These are phyloP conservation scores for Alviniconcha strummeri DNA, from an alignment of 2,888 invertebrate genomes.

Conservation along the genomic window DNA sequence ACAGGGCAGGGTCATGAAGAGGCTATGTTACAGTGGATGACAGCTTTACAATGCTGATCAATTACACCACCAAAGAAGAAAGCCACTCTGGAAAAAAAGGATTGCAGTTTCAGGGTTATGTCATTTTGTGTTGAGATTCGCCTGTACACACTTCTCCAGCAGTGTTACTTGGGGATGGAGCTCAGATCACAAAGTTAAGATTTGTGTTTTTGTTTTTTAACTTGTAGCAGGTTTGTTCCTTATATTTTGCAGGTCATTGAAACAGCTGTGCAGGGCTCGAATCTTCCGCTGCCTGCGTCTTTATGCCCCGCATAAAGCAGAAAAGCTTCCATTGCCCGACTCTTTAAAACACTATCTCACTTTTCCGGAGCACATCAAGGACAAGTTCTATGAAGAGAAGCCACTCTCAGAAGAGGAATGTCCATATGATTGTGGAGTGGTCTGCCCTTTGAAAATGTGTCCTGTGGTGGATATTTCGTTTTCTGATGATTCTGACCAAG, in stretches of 20 bases:
- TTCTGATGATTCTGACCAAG: slow-evolving; percentile 53
- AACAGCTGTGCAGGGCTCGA: slow-evolving; percentile 53
- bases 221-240: too few species aligned
- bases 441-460: slow-evolving; percentile 57
- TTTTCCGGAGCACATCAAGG: slow-evolving; percentile 57
- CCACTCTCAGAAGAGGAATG: slow-evolving; percentile 56
- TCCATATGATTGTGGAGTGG: slow-evolving; percentile 62
- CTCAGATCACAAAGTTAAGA: too few species aligned
- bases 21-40: too few species aligned
- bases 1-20: too few species aligned
- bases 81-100: too few species aligned
- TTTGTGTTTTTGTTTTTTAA: too few species aligned
- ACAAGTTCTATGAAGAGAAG: slow-evolving; percentile 51
- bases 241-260: slow-evolving; percentile 42
- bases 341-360: slow-evolving; percentile 54
- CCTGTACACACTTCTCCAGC: too few species aligned
- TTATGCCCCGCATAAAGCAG: slow-evolving; percentile 54
- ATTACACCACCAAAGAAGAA: too few species aligned
- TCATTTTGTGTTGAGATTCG: too few species aligned
- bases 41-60: too few species aligned
- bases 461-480: slow-evolving; percentile 63
- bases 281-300: slow-evolving; percentile 57
- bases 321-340: slow-evolving; percentile 55
- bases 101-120: too few species aligned
- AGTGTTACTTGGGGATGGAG: too few species aligned